phyloP scores from a whole-genome alignment of 1,140 invertebrate species.

The Lycorma delicatula region DNA sequence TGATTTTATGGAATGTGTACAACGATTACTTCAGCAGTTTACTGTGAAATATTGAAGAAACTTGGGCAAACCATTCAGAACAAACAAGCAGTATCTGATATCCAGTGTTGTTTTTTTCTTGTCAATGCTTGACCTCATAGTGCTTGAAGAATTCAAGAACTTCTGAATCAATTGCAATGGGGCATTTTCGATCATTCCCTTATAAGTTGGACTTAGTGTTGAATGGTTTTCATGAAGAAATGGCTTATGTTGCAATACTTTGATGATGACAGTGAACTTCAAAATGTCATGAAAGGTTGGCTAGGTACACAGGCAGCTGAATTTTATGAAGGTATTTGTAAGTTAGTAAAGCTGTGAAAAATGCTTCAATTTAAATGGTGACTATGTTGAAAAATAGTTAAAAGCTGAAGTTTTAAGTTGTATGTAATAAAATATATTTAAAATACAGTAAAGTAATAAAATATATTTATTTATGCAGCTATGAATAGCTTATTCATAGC shows the following conservation, averaged over 20 bases:
- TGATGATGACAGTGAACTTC: conserved; percentile 4
- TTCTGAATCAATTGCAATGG: conserved; percentile 17
- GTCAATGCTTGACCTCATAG: conserved; percentile 30
- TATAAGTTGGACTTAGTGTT: conserved; percentile 8
- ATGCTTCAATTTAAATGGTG: no score
- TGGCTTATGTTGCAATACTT: background rate
- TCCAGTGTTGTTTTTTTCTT: conserved; percentile 20
- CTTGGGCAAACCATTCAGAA: conserved; percentile 22
- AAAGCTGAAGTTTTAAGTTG: no score
- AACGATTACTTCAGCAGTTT: conserved; percentile 15
- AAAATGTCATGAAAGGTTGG: conserved; percentile 17
- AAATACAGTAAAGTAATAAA: no score
- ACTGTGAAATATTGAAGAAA: conserved; percentile 15
- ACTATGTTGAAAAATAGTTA: no score
- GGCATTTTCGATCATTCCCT: conserved; percentile 13
- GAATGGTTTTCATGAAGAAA: conserved; percentile 8
- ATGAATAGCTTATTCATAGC: no score
- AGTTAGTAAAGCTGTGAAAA: no score
- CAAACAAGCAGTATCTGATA: conserved; percentile 17
- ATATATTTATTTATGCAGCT: no score
- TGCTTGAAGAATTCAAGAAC: conserved; percentile 18
- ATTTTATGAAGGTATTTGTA: no score
- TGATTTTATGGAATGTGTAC: conserved; percentile 16
- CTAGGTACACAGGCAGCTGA: no score
- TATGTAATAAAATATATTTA: no score